phyloP scores from a whole-genome alignment of 2,113 vertebrate genomes.

The Aix galericulata region DNA sequence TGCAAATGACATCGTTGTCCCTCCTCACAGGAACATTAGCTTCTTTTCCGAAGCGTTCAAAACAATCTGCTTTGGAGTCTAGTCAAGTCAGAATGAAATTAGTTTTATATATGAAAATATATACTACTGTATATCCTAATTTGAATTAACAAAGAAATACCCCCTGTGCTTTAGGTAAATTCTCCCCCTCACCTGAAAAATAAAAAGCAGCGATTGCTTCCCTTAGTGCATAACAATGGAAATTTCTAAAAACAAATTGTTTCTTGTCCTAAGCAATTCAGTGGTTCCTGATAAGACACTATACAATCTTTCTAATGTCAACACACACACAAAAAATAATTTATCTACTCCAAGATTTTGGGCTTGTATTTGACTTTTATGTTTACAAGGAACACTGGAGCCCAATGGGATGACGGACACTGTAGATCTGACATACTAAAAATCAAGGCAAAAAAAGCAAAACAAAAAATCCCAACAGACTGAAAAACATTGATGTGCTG shows the following conservation, averaged over 20 bases:
- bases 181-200: rapidly evolving
- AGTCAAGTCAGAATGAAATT: not conserved
- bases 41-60: constrained; percentile 82
- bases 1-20: constrained; percentile 87
- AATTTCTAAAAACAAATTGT: not conserved
- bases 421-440: not conserved
- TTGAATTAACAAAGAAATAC: not conserved
- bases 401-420: not conserved
- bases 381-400: not conserved
- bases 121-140: not conserved
- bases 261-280: not conserved
- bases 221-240: not conserved
- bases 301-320: not conserved
- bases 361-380: not conserved
- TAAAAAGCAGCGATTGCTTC: too few relatives aligned
- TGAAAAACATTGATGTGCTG: not conserved
- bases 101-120: not conserved
- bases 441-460: not conserved
- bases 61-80: constrained; percentile 89
- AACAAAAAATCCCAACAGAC: not conserved
- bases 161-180: not conserved
- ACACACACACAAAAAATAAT: not conserved
- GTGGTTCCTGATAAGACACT: not conserved
- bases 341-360: not conserved
- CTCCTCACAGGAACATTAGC: constrained; percentile 74